Percentiles rank a stretch among this genome's conserved stretches.
These are phyloP conservation scores for Drosophila varians DNA, from an alignment of 1,140 invertebrate genomes.

Conservation along the genomic window DNA sequence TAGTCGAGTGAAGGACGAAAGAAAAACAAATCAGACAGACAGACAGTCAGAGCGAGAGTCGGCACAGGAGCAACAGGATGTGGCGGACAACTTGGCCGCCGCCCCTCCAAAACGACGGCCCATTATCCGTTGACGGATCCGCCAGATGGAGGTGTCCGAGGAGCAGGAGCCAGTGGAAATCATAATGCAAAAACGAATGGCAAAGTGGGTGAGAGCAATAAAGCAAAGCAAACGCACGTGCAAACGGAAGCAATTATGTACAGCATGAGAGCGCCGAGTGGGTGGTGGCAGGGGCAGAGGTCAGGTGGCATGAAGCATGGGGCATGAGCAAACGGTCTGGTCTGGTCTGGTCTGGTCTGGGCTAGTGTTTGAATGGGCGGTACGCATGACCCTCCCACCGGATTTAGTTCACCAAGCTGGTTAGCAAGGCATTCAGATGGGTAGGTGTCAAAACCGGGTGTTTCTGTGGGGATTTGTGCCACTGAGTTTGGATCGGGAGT, in stretches of 20 bases:
- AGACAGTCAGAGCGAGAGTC: slow-evolving; percentile 40
- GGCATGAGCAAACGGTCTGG: background rate
- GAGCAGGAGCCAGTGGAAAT: slow-evolving; percentile 40
- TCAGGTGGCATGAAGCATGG: slow-evolving; percentile 12
- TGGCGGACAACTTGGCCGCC: slow-evolving; percentile 51
- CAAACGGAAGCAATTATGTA: slow-evolving; percentile 79
- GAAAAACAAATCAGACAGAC: slow-evolving; percentile 73
- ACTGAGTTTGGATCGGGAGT: slow-evolving; percentile 7
- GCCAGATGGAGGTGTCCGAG: slow-evolving; percentile 18
- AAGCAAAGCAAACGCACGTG: slow-evolving; percentile 72
- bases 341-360: too few relatives aligned
- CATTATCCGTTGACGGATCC: slow-evolving; percentile 27
- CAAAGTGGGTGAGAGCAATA: slow-evolving; percentile 41
- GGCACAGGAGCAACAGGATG: slow-evolving; percentile 61
- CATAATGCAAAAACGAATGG: slow-evolving; percentile 60
- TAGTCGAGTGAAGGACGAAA: slow-evolving; percentile 16
- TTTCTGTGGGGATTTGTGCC: slow-evolving; percentile 21
- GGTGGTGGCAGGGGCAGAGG: background rate
- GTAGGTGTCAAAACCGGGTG: slow-evolving; percentile 21
- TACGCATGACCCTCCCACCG: slow-evolving; percentile 6
- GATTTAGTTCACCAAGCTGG: slow-evolving; percentile 34
- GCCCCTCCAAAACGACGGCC: background rate
- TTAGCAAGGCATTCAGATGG: slow-evolving; percentile 29
- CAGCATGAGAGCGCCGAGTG: slow-evolving; percentile 47
- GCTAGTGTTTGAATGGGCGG: slow-evolving; percentile 4